These are phyloP conservation scores for Dryococelus australis DNA, from an alignment of 2,888 invertebrate genomes.

Conservation along the genomic window DNA sequence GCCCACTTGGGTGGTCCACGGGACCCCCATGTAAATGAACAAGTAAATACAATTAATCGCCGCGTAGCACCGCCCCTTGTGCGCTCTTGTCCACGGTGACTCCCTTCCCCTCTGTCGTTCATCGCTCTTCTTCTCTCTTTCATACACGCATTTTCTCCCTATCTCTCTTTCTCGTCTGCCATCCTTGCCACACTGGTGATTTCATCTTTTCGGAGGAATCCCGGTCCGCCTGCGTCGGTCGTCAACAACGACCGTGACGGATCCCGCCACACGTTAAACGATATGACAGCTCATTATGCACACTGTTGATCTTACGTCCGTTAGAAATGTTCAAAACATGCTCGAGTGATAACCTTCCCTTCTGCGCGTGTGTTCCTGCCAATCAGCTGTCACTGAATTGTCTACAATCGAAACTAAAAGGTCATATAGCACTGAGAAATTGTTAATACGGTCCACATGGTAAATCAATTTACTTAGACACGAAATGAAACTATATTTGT, in stretches of 20 bases:
- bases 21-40: neutral
- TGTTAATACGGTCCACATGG: too few relatives aligned
- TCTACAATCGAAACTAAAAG: too few relatives aligned
- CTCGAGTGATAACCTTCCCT: too few relatives aligned
- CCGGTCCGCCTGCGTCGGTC: neutral
- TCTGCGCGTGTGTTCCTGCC: too few relatives aligned
- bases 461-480: too few relatives aligned
- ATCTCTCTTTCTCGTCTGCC: neutral
- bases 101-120: neutral
- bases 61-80: neutral
- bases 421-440: too few relatives aligned
- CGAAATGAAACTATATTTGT: too few relatives aligned
- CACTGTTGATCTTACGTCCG: too few relatives aligned
- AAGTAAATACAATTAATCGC: conserved; percentile 16
- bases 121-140: neutral
- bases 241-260: neutral
- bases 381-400: too few relatives aligned
- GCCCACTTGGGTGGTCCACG: conserved; percentile 10
- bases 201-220: neutral
- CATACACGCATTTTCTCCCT: neutral
- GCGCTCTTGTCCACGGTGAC: neutral
- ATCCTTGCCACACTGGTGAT: neutral
- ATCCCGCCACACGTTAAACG: neutral
- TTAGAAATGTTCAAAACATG: too few relatives aligned
- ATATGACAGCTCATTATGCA: too few relatives aligned